A percentile compares a stretch with the other conserved stretches of the same genome.
phyloP scores from a whole-genome alignment of 2,113 vertebrate species.

The Perca flavescens region DNA sequence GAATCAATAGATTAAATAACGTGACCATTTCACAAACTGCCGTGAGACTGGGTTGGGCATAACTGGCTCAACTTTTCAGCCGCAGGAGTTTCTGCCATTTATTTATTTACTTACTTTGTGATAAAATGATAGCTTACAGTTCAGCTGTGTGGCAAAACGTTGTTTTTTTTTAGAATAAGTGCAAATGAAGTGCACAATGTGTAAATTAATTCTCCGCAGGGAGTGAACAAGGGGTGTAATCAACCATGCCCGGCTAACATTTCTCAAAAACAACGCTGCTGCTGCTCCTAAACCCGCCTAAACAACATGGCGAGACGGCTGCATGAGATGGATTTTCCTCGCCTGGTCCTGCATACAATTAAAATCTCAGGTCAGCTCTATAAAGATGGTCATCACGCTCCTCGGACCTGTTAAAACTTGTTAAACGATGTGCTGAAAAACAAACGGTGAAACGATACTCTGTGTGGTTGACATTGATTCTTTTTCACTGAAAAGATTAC shows the following conservation, averaged over 20 bases:
- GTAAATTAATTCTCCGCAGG: background rate
- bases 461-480: background rate
- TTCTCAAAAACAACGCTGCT: slow-evolving; percentile 9
- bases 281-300: background rate
- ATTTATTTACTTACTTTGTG: background rate
- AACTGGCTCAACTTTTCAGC: background rate
- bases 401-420: background rate
- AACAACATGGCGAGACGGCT: background rate
- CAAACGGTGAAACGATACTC: background rate
- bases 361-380: slow-evolving; percentile 9
- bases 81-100: background rate
- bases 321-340: slow-evolving; percentile 15
- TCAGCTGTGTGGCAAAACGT: background rate
- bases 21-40: no score
- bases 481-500: background rate
- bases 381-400: slow-evolving; percentile 20
- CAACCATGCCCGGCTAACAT: background rate
- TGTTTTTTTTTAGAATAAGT: background rate
- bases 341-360: background rate
- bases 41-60: no score
- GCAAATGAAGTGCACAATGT: background rate
- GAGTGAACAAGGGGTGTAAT: no score
- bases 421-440: slow-evolving; percentile 24
- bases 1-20: no score
- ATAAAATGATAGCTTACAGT: background rate